These are phyloP conservation scores for Anoura caudifer DNA, from an alignment of 2,113 vertebrate species.

Conservation along the genomic window DNA sequence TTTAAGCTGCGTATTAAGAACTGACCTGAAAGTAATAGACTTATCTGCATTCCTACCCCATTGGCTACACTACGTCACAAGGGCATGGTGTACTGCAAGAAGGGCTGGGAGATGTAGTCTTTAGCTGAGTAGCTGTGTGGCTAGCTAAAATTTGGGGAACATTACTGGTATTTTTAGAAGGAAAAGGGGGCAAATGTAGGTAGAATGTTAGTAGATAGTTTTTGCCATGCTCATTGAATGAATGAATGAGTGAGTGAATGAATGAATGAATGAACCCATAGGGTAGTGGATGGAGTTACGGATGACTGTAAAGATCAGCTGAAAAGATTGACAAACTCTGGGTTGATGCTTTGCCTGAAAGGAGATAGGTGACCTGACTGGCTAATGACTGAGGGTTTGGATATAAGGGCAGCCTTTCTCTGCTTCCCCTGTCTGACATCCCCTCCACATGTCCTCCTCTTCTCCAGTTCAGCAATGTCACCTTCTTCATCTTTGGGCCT, in stretches of 20 bases:
- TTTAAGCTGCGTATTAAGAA: not conserved
- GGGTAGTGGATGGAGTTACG: not conserved
- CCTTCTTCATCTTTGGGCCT: constrained; percentile 90
- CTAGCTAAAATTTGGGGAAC: not conserved
- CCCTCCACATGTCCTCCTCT: not conserved
- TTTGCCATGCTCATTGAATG: not conserved
- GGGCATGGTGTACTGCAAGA: not conserved
- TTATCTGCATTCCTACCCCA: not conserved
- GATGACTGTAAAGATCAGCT: not conserved
- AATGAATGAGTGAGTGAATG: not conserved
- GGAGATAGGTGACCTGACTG: fast-evolving
- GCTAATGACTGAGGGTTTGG: not conserved
- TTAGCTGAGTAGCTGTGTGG: not conserved
- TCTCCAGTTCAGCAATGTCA: constrained; percentile 91
- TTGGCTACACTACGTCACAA: not conserved
- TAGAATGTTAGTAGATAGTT: not conserved
- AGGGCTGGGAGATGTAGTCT: not conserved
- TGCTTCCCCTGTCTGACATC: not conserved
- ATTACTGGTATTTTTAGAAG: not conserved
- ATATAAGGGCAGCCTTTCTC: not conserved
- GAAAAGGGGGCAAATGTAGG: not conserved
- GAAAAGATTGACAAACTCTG: not conserved
- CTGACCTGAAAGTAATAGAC: not conserved
- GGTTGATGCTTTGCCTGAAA: not conserved
- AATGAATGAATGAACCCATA: not conserved